A percentile compares a stretch with the other conserved stretches of the same genome.
phyloP scores from a whole-genome alignment of 2,888 invertebrate species.

The Nemapogon koenigi region DNA sequence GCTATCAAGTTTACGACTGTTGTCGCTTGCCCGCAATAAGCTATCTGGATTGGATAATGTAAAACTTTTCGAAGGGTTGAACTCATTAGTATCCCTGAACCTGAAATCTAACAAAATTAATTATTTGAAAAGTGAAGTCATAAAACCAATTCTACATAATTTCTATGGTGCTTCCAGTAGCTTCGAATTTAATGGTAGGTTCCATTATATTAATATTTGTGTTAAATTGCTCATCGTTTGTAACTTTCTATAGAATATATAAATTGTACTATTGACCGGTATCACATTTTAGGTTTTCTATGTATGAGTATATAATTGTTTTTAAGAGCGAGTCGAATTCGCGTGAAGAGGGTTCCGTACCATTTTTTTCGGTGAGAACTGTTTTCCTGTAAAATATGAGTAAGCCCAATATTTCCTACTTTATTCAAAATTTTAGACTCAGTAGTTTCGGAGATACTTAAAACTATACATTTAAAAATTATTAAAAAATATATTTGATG shows the following conservation, averaged over 20 bases:
- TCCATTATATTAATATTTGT: background rate
- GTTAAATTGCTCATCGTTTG: background rate
- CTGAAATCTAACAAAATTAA: conserved; percentile 39
- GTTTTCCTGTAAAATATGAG: too few relatives aligned
- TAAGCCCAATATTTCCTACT: too few relatives aligned
- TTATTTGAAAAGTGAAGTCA: conserved; percentile 32
- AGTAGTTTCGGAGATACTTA: too few relatives aligned
- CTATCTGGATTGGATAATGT: conserved; percentile 33
- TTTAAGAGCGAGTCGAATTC: too few relatives aligned
- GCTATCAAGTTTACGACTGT: conserved; percentile 28
- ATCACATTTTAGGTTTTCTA: too few relatives aligned
- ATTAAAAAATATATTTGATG: too few relatives aligned
- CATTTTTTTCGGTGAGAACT: too few relatives aligned
- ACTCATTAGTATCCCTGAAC: conserved; percentile 30
- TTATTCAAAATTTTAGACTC: too few relatives aligned
- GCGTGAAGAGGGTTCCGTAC: too few relatives aligned
- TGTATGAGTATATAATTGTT: background rate
- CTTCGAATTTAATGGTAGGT: conserved; percentile 46
- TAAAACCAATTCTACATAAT: conserved; percentile 39
- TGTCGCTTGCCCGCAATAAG: conserved; percentile 43
- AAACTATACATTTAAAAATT: too few relatives aligned
- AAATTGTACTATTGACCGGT: background rate
- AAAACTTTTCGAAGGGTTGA: conserved; percentile 35
- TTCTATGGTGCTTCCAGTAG: conserved; percentile 31
- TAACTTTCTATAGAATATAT: background rate